Evolutionary conservation across 1,140 invertebrate genomes (phyloP), one percentile per base, ranked within the genome.

Genomic region (Hesperophylax magnus): DNA sequence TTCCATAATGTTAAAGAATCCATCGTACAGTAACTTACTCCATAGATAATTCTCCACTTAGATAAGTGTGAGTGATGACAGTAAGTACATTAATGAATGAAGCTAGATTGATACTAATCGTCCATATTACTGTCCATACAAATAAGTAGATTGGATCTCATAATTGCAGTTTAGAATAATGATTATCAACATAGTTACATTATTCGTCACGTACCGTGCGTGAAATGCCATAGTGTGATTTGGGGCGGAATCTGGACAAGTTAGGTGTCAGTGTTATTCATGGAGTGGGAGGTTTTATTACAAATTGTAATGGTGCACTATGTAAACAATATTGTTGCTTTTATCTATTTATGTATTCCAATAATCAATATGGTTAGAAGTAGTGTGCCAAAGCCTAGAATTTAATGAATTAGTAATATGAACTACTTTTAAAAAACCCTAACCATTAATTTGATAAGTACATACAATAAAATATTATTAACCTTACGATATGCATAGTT

Each of bases 101-200:
- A 47, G 39, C 11, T 47, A 47, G 39, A 47, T 5, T 39, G 9
- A 47, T 47, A 47, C 39, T 47, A 47, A 47, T 24, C 15, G 58
- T 61, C 58, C 58, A 61, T 61, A 61, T 61, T 61, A 61, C 58
- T 61, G 58, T 61, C 58, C 58, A 8, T 61, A 61, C 24, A 22
- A 22, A 61, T 61, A 61, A 61, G 58, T 24, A 18, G 58, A 14
- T 20, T 61, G 58, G 58, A 61, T 61, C 58, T 61, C 18, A 18
- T 61, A 61, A 24, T 61, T 24, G 18, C 58, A 61, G 24, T 61
- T 61, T 22, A 61, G 58, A 24, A 20, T 61, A 61, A 58, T 22
- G 39, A 47, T 47, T 47, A 47, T 6, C 3, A 15, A 61, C 56
- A 60, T n/a, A n/a, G 20, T 56, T 56, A 20, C 20, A 15, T 56